Conservation (phyloP, 2,797 vertebrate species). For the Takifugu ocellatus region DNA sequence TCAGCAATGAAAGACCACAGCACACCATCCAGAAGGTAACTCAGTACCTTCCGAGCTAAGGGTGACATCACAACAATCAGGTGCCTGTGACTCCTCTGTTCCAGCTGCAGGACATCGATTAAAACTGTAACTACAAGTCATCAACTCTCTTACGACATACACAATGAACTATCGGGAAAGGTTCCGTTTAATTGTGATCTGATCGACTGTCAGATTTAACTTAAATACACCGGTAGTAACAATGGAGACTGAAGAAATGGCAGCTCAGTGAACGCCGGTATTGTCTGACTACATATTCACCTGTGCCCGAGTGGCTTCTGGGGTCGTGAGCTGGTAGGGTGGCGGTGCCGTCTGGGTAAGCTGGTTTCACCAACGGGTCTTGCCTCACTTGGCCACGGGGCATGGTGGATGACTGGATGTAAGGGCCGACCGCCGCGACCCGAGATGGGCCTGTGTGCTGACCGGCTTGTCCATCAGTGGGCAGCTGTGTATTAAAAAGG, state of each 20-base stretch:
- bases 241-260: slow-evolving; percentile 1
- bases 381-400: slow-evolving; percentile 85
- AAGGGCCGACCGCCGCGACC: slow-evolving; percentile 96
- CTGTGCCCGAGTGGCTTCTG: slow-evolving; percentile 57
- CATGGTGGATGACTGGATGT: slow-evolving; percentile 96
- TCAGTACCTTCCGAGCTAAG: slow-evolving; percentile 77
- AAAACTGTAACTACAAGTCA: neutral
- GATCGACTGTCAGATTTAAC: no score
- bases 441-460: slow-evolving; percentile 82
- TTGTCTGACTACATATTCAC: slow-evolving; percentile 35
- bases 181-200: slow-evolving; percentile 1
- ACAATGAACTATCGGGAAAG: neutral
- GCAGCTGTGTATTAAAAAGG: slow-evolving; percentile 66
- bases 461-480: slow-evolving; percentile 81
- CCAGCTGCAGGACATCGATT: slow-evolving; percentile 47
- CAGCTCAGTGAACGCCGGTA: slow-evolving; percentile 1
- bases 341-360: slow-evolving; percentile 81
- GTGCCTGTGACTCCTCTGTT: slow-evolving; percentile 39
- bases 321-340: slow-evolving; percentile 78
- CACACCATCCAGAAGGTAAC: slow-evolving; percentile 46
- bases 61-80: slow-evolving; percentile 55
- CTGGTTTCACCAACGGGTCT: slow-evolving; percentile 87
- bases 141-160: neutral
- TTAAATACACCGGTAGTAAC: neutral
- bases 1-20: slow-evolving; percentile 26